Evolutionary conservation across 2,113 vertebrate species (phyloP).

Genomic region (Tenrec ecaudatus): DNA sequence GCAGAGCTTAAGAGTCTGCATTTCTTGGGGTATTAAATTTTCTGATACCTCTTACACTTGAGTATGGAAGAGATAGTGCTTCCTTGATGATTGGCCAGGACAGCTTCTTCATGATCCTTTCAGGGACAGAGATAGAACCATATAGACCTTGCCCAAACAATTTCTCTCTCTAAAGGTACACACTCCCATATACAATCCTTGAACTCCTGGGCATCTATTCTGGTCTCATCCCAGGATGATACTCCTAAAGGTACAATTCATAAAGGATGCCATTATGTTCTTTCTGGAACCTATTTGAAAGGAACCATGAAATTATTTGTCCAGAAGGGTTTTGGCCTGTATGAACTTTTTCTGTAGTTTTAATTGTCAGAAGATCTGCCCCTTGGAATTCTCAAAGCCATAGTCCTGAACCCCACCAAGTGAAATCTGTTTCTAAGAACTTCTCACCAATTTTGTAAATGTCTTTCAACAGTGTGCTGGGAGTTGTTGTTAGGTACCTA

Average conservation of each 20-base stretch:
- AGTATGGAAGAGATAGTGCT: background rate
- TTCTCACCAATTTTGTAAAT: background rate
- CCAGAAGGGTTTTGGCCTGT: background rate
- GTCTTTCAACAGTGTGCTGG: background rate
- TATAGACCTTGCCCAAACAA: background rate
- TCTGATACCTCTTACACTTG: background rate
- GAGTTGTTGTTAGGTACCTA: too few species aligned
- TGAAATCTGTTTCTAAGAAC: background rate
- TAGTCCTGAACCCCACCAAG: background rate
- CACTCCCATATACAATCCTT: too few species aligned
- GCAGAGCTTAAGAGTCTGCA: too few species aligned
- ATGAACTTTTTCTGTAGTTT: background rate
- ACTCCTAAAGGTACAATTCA: too few species aligned
- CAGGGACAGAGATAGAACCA: background rate
- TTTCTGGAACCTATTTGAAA: background rate
- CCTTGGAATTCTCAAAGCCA: background rate
- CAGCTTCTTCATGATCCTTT: background rate
- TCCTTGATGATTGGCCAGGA: too few species aligned
- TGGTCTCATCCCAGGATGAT: background rate
- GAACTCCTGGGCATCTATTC: background rate
- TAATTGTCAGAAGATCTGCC: background rate
- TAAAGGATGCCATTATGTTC: too few species aligned
- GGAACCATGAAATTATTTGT: background rate
- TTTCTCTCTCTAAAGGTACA: background rate
- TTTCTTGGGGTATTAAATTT: background rate